Evolutionary conservation across 2,888 invertebrate species (phyloP), one percentile per base, ranked within the genome.

Genomic region (Ophion slaviceki): DNA sequence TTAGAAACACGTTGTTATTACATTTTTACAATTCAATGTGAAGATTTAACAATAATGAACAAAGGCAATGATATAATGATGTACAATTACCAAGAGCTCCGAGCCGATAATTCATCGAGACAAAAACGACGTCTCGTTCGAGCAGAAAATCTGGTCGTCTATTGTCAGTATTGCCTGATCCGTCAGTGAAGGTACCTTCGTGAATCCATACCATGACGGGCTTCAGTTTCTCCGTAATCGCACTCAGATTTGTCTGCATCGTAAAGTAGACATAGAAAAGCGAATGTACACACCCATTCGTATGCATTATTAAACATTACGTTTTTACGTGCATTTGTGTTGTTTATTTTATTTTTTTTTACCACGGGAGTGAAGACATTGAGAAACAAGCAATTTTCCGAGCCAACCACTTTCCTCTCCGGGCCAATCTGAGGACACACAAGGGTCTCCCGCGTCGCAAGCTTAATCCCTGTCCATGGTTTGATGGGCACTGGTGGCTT

Each of bases 321-420:
- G n/a, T 8, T 40, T 7, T 20, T 67, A 8, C 7, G 0, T 20
- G 1, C 20, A n/a, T 20, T 67, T 8, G 36, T 36, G 36, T 3
- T n/a, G 14, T 59, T n/a, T 20, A 59, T 59, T n/a, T 59, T 17
- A 17, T n/a, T 57, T 8, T 68, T 68, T 32, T 71, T 72, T 40
- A 72, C 72, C 72, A 59, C 72, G 2, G 72, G 72, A 36, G 72
- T 40, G 20, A 32, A 53, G 20, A 71, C 57, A 17, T 71, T 71
- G 36, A 89, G 11, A 32, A 83, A 88, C 24, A 89, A 76, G 45
- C 87, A 89, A 77, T 88, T 86, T 57, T 72, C 72, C 8, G 59
- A 61, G 2, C 72, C 72, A 40, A 32, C 57, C 36, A 36, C 36
- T 36, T 36, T 36, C 36, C 36, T 6, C 6, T 36, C 36, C 36